Evolutionary conservation across 2,888 invertebrate species (phyloP).

Genomic region (Lypha dubia): DNA sequence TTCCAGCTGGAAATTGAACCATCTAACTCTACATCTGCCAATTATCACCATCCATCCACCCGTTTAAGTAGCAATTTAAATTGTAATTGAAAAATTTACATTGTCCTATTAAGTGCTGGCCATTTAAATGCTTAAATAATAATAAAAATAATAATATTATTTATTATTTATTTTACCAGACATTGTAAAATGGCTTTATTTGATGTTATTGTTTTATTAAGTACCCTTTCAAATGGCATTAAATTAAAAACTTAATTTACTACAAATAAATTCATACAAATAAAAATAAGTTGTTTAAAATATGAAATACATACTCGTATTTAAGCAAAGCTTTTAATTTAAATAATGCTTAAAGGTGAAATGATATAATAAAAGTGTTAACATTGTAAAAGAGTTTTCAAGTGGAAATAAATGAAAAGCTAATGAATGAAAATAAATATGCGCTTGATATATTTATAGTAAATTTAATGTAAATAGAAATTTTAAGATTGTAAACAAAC

Average conservation of each 20-base stretch:
- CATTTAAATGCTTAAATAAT: constrained; percentile 24
- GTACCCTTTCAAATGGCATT: constrained; percentile 22
- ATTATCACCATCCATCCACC: too few species aligned
- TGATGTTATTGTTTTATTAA: constrained; percentile 29
- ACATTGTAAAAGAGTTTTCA: not conserved
- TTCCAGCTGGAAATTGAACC: not conserved
- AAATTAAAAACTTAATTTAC: constrained; percentile 20
- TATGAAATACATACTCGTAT: not conserved
- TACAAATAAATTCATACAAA: constrained; percentile 21
- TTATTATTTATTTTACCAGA: constrained; percentile 42
- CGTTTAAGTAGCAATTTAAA: constrained; percentile 6
- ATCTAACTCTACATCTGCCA: not conserved
- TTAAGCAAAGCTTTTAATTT: constrained; percentile 21
- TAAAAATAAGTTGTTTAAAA: constrained; percentile 14
- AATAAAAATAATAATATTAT: constrained; percentile 49
- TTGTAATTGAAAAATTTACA: constrained; percentile 35
- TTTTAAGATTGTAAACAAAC: too few species aligned
- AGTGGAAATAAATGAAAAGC: not conserved
- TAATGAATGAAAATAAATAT: too few species aligned
- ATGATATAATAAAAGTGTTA: not conserved
- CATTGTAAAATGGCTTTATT: constrained; percentile 6
- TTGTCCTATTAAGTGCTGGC: not conserved
- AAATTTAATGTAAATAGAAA: too few species aligned
- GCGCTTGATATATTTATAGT: too few species aligned
- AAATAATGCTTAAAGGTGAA: not conserved